Evolutionary conservation across 2,113 vertebrate species (phyloP).

Genomic region (Numenius arquata): DNA sequence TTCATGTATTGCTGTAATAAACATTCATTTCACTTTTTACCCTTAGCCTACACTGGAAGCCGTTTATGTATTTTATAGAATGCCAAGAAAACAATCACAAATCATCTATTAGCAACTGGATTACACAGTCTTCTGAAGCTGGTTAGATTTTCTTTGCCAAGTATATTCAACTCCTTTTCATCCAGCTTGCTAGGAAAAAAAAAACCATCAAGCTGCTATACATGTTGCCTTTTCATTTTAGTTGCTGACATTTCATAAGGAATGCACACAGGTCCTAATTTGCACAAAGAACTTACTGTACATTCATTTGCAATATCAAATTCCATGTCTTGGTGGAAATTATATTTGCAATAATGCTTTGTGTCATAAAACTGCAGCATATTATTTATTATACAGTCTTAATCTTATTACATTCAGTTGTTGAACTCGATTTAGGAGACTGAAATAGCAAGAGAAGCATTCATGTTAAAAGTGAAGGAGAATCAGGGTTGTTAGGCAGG

Average conservation of each 20-base stretch:
- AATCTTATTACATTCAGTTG: slow-evolving; percentile 14
- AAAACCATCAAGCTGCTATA: background rate
- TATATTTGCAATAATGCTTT: slow-evolving; percentile 4
- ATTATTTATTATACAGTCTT: slow-evolving; percentile 20
- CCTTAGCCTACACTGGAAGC: background rate
- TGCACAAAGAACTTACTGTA: slow-evolving; percentile 7
- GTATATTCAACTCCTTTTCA: background rate
- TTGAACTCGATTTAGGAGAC: background rate
- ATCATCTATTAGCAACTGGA: background rate
- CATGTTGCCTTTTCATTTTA: slow-evolving; percentile 17
- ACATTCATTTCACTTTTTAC: background rate
- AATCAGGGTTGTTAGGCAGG: background rate
- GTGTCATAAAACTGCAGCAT: background rate
- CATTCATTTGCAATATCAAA: slow-evolving; percentile 3
- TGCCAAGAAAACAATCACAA: slow-evolving; percentile 3
- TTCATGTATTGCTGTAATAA: background rate
- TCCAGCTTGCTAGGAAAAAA: background rate
- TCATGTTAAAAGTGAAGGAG: background rate
- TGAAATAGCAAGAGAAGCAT: background rate
- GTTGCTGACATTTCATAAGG: slow-evolving; percentile 14
- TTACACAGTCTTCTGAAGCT: background rate
- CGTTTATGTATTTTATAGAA: background rate
- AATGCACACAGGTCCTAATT: background rate
- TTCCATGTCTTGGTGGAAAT: slow-evolving; percentile 23
- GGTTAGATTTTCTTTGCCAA: slow-evolving; percentile 30